These are phyloP conservation scores for Lycaena phlaeas DNA, from an alignment of 2,888 invertebrate species.

Conservation along the genomic window DNA sequence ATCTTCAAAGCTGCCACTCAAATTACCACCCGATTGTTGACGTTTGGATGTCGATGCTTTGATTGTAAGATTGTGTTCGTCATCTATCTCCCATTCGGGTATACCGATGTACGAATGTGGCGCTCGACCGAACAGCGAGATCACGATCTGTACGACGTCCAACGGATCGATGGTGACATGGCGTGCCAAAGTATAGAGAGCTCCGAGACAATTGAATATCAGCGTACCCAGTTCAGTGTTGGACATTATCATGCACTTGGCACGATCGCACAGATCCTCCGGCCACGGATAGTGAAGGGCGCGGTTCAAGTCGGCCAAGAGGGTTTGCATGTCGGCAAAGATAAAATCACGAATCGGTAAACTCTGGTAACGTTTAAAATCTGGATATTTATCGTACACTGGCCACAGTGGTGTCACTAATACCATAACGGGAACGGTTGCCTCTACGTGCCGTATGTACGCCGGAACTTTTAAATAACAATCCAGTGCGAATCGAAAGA, in stretches of 20 bases:
- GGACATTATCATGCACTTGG: neutral
- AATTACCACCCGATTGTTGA: neutral
- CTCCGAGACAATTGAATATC: slow-evolving; percentile 7
- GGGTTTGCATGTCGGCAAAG: slow-evolving; percentile 5
- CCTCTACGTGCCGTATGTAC: slow-evolving; percentile 8
- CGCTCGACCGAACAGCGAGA: slow-evolving; percentile 7
- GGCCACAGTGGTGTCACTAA: slow-evolving; percentile 7
- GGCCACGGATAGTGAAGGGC: slow-evolving; percentile 5
- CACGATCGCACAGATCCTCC: slow-evolving; percentile 9
- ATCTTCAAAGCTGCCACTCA: neutral
- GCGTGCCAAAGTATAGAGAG: slow-evolving; percentile 8
- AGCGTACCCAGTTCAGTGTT: slow-evolving; percentile 8
- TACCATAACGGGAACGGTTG: slow-evolving; percentile 8
- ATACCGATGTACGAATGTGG: slow-evolving; percentile 8
- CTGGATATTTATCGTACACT: slow-evolving; percentile 8
- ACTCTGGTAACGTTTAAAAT: slow-evolving; percentile 8
- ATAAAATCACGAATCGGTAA: slow-evolving; percentile 7
- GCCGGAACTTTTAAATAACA: slow-evolving; percentile 8
- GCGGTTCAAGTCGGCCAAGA: slow-evolving; percentile 9
- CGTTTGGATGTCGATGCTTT: slow-evolving; percentile 2
- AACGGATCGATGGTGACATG: slow-evolving; percentile 8
- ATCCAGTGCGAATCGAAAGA: slow-evolving; percentile 9
- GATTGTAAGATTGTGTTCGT: slow-evolving; percentile 6
- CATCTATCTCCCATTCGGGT: slow-evolving; percentile 5
- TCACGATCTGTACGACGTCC: slow-evolving; percentile 9